A percentile compares a stretch with the other conserved stretches of the same genome.
Conservation (phyloP, 2,113 vertebrate genomes). For the Thalassoma bifasciatum region DNA sequence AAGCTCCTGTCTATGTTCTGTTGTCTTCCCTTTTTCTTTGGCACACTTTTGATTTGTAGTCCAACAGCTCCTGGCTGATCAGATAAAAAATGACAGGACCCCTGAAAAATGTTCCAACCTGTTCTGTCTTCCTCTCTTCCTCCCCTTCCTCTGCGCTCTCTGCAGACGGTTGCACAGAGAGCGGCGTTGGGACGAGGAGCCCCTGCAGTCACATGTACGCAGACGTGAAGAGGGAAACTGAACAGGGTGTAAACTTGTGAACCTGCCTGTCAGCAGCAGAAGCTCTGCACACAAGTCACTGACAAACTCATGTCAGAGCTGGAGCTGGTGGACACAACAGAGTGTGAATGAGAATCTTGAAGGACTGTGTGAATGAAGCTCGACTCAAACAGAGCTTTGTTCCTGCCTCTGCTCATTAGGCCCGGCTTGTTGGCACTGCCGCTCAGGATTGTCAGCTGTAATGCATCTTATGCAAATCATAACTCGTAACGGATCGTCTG, state of each 20-base stretch:
- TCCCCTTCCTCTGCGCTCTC: conserved; percentile 32
- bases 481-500: conserved; percentile 45
- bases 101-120: conserved; percentile 86
- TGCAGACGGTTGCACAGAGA: conserved; percentile 48
- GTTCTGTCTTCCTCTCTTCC: conserved; percentile 70
- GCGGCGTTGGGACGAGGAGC: conserved; percentile 62
- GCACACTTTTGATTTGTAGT: conserved; percentile 81
- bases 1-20: conserved; percentile 67
- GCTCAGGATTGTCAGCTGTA: conserved; percentile 24
- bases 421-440: conserved; percentile 45
- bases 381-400: conserved; percentile 49
- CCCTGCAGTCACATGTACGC: conserved; percentile 77
- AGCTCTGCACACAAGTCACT: conserved; percentile 32
- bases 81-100: conserved; percentile 87
- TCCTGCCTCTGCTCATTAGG: conserved; percentile 43
- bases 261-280: conserved; percentile 63
- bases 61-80: conserved; percentile 85
- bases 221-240: conserved; percentile 46
- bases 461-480: conserved; percentile 55
- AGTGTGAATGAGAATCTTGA: no score
- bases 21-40: conserved; percentile 69
- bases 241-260: conserved; percentile 75
- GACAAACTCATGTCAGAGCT: conserved; percentile 18
- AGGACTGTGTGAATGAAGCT: conserved; percentile 29
- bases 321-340: conserved; percentile 38